Conservation (phyloP, 2,888 invertebrate species). For the Meghimatium bilineatum region DNA sequence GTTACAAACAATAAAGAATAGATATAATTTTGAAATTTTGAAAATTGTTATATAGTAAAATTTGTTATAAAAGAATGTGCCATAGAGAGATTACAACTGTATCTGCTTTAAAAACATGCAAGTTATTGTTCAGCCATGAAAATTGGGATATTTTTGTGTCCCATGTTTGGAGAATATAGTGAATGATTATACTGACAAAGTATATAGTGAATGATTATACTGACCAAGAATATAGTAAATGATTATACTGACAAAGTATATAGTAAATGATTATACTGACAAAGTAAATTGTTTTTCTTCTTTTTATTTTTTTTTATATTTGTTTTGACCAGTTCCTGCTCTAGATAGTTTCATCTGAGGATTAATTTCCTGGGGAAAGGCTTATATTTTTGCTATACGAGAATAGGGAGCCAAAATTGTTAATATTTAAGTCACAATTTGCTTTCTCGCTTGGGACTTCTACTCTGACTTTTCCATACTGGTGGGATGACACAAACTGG, state of each 20-base stretch:
- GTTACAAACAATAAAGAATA: no score
- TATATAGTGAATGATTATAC: no score
- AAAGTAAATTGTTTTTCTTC: neutral
- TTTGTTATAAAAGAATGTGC: no score
- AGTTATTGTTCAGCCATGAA: neutral
- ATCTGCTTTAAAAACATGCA: no score
- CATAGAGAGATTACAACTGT: no score
- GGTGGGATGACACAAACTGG: conserved; percentile 75
- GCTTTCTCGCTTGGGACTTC: conserved; percentile 59
- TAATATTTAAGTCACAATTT: conserved; percentile 56
- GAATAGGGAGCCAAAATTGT: neutral
- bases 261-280: no score
- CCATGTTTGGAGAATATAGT: neutral
- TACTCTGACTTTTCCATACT: conserved; percentile 62
- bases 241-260: no score
- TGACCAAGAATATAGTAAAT: no score
- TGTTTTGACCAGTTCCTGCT: neutral
- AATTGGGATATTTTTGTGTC: neutral
- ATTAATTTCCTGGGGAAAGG: neutral
- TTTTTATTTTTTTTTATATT: neutral
- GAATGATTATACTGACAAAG: no score
- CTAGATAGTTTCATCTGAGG: neutral
- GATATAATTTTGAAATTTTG: no score
- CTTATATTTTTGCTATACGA: neutral
- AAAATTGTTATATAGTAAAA: no score